phyloP scores from a whole-genome alignment of 2,113 vertebrate genomes.

The Axis porcinus region DNA sequence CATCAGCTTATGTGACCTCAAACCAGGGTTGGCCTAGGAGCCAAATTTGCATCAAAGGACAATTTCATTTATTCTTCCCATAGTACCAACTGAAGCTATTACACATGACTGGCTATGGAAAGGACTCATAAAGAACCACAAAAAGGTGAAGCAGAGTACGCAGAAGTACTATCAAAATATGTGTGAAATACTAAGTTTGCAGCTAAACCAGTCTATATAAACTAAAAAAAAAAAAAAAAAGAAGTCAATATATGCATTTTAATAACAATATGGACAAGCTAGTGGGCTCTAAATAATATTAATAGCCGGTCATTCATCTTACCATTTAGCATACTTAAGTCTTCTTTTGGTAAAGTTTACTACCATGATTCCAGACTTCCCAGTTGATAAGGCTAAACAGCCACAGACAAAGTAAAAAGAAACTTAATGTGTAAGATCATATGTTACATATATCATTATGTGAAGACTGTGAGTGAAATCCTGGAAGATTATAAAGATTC shows the following conservation, averaged over 20 bases:
- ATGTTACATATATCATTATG: not conserved
- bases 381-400: not conserved
- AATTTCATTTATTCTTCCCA: not conserved
- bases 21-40: not conserved
- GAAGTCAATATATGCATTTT: not conserved
- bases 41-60: not conserved
- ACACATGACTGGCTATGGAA: not conserved
- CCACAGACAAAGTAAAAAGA: not conserved
- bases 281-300: not conserved
- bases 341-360: not conserved
- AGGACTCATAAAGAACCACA: not conserved
- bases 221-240: not conserved
- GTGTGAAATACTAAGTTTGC: not conserved
- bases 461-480: not conserved
- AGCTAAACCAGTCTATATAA: not conserved
- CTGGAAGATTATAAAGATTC: not conserved
- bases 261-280: not conserved
- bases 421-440: not conserved
- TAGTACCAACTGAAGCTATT: not conserved
- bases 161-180: not conserved
- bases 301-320: not conserved
- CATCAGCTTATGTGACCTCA: not conserved
- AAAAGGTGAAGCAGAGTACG: not conserved
- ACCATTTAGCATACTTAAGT: not conserved
- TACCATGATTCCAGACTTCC: not conserved